Evolutionary conservation across 2,797 vertebrate genomes (phyloP), one percentile per base, ranked within the genome.

Genomic region (Gephyroberyx darwinii): DNA sequence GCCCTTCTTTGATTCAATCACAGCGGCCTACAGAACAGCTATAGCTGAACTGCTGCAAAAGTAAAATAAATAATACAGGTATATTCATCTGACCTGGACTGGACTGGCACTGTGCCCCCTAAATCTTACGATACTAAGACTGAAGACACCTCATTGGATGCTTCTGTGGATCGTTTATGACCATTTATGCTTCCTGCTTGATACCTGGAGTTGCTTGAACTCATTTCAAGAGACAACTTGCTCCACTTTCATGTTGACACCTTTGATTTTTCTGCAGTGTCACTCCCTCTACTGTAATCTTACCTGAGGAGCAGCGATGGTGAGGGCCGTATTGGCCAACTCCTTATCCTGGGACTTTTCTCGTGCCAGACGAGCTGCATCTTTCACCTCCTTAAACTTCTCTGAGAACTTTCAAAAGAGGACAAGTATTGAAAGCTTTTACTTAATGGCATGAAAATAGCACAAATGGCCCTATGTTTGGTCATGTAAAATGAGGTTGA

Each of bases 331-430:
- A 65, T 95, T 96, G 81, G 93, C 95, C 81, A 99, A 86, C 77
- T 99, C 97, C 55, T 98, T 98, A 83, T 99, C 98, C 90, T 99
- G 97, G 0, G 95, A 98, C 76, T 97, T 99, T 76, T 98, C 97
- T 66, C 97, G 90, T 0, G 96, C 95, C 85, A 99, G 77, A 2
- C 96, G 95, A 0, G 97, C 96, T 0, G 96, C 97, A 78, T 99
- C 98, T 62, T 96, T 98, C 77, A 98, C 94, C 47, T 99, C 96
- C 84, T 96, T 97, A 80, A 99, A 99, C 84, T 97, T 98, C 43
- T 98, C 98, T 31, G 96, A 95, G 81, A 99, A 99, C 98, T 99
- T 75, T 71, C 19, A 69, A 75, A 62, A 71, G 58, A 78, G 45
- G 52, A 72, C 16, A 65, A 65, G 53, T n/a, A 56, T 57, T 6